Evolutionary conservation across 2,113 vertebrate genomes (phyloP), one percentile per base, ranked within the genome.

Genomic region (Neodontobutis hainanensis): DNA sequence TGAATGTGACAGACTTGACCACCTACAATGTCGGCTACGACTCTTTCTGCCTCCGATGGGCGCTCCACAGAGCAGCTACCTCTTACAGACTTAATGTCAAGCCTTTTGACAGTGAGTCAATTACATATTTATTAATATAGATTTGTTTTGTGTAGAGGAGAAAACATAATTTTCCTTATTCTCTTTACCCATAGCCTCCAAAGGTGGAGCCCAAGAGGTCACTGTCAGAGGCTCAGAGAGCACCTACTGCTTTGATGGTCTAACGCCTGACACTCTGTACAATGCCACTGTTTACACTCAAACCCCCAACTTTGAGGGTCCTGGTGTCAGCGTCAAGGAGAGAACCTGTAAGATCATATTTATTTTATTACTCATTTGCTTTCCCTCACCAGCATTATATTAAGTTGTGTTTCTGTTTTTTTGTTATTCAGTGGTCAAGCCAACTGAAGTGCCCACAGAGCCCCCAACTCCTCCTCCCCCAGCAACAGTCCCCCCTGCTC

Each of bases 81-180:
- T 99, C 97, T 5, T 99, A 99, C 91, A 94, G 97, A 69, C 90
- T 99, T 35, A 97, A 95, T 82, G 76, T 98, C 52, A 94, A 94
- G 66, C 97, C 97, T 42, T 80, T 94, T 69, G 94, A 96, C 85
- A 84, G 97, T 96, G 89, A 81, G 87, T 90, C 5, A 1, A 1
- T 15, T 2, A 32, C 6, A 49, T 36, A 10, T 0, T 53, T 34
- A 34, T 47, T 14, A 38, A 40, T 52, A 6, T 14, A 6, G 5
- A 64, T 32, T 27, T 11, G 14, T 11, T 5, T 7, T 27, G 6
- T 44, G 27, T 55, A 4, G 19, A 45, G 0, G 6, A 49, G 45
- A 3, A 53, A 6, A 8, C 50, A 42, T 53, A 4, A 0, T 42
- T 16, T 11, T 27, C 44, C 65, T 11, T 55, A 32, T 14, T 48